A percentile compares a stretch with the other conserved stretches of the same genome.
Conservation (phyloP, 64 coral and sea anemone species). For the Orbicella faveolata region DNA sequence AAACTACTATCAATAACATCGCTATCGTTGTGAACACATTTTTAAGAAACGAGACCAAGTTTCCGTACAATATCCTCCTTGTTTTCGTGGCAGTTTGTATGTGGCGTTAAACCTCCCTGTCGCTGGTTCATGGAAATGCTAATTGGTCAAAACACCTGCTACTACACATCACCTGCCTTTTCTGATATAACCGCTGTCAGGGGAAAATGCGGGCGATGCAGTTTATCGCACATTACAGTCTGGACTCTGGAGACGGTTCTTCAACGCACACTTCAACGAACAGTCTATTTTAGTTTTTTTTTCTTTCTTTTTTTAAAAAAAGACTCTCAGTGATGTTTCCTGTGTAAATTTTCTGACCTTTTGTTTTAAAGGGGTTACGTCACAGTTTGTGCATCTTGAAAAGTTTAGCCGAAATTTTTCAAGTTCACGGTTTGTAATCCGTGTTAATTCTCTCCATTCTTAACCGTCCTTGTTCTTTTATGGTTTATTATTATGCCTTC, state of each 20-base stretch:
- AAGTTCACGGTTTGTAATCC: too few relatives aligned
- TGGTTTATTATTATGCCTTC: too few relatives aligned
- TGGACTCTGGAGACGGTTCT: too few relatives aligned
- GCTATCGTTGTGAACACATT: not conserved
- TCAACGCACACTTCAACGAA: too few relatives aligned
- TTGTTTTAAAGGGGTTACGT: too few relatives aligned
- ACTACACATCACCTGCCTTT: conserved; percentile 5
- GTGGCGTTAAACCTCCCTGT: conserved; percentile 15
- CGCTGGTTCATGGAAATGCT: conserved; percentile 30
- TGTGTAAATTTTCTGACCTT: too few relatives aligned
- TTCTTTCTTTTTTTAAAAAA: not conserved
- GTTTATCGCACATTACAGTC: not conserved
- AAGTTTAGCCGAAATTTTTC: too few relatives aligned
- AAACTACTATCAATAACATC: not conserved
- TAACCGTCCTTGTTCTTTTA: too few relatives aligned
- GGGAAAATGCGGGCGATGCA: not conserved
- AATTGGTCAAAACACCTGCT: conserved; percentile 36
- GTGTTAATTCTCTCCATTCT: too few relatives aligned
- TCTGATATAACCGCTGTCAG: not conserved
- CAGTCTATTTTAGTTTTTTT: not conserved
- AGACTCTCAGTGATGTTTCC: too few relatives aligned
- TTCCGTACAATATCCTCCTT: too few relatives aligned
- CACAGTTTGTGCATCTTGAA: too few relatives aligned
- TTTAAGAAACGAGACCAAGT: not conserved
- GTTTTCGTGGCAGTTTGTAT: not conserved